These are phyloP conservation scores for Tinamus major DNA, from an alignment of 2,797 vertebrate species.

Conservation along the genomic window DNA sequence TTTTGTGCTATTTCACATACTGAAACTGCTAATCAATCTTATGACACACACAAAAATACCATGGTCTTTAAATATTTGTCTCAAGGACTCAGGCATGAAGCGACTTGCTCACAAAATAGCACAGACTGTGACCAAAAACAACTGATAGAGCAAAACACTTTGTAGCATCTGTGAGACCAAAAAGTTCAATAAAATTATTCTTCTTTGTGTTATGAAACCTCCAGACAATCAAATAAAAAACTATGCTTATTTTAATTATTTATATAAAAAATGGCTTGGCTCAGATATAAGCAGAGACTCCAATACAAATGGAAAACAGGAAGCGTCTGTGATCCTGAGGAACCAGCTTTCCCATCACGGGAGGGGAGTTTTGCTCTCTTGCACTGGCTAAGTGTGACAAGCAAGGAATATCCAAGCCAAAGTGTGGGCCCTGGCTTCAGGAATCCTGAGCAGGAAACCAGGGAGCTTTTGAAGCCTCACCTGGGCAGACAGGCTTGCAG, in stretches of 20 bases:
- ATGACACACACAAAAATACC: not conserved
- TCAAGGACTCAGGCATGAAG: not conserved
- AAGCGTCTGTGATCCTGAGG: not conserved
- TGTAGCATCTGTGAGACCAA: not conserved
- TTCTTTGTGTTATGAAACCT: not conserved
- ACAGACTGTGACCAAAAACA: not conserved
- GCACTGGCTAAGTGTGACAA: not conserved
- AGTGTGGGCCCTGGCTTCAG: not conserved
- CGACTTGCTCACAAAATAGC: conserved; percentile 10
- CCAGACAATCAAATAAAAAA: not conserved
- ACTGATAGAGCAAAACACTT: not conserved
- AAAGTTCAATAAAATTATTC: not conserved
- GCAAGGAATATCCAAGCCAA: not conserved
- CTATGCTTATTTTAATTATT: not conserved
- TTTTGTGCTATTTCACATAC: not conserved
- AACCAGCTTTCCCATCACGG: not conserved
- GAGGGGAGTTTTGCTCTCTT: no score
- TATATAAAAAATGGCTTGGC: not conserved
- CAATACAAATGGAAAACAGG: not conserved
- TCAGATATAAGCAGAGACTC: not conserved
- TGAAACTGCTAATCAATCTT: not conserved
- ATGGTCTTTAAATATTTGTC: not conserved
- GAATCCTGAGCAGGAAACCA: not conserved
- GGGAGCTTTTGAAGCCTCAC: no score
- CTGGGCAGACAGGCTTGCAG: no score